phyloP scores from a whole-genome alignment of 2,888 invertebrate genomes.

The Drosophila peninsularis region DNA sequence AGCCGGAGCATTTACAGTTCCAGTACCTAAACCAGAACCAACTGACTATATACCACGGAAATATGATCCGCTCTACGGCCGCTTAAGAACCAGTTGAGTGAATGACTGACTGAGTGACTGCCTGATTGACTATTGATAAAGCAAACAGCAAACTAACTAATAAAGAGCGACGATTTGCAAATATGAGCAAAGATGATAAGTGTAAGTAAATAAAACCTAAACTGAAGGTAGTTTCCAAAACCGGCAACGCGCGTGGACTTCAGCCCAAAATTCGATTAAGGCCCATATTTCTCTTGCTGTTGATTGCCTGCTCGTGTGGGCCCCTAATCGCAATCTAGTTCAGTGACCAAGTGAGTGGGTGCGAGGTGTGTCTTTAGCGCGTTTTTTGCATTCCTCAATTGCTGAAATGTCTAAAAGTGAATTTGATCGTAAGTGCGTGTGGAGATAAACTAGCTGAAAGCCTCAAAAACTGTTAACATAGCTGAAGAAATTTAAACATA shows the following conservation, averaged over 20 bases:
- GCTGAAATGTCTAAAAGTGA: background rate
- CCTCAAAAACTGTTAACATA: too few relatives aligned
- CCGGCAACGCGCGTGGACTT: slow-evolving; percentile 44
- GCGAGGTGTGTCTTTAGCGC: background rate
- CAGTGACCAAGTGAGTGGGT: background rate
- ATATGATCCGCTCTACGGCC: slow-evolving; percentile 38
- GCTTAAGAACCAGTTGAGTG: background rate
- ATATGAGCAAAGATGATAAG: slow-evolving; percentile 83
- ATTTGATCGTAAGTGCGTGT: background rate
- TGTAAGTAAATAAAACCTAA: slow-evolving; percentile 68
- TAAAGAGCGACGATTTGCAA: slow-evolving; percentile 43
- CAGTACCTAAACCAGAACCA: slow-evolving; percentile 36
- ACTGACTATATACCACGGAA: slow-evolving; percentile 38
- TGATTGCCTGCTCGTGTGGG: background rate
- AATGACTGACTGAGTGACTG: slow-evolving; percentile 31
- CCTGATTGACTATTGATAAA: slow-evolving; percentile 26
- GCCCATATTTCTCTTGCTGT: background rate
- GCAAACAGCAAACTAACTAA: background rate
- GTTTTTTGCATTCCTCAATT: slow-evolving; percentile 15
- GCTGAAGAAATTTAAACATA: too few relatives aligned
- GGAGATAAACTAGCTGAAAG: too few relatives aligned
- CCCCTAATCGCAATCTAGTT: slow-evolving; percentile 23
- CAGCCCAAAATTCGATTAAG: slow-evolving; percentile 14
- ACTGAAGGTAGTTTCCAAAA: slow-evolving; percentile 9
- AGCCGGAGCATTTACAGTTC: slow-evolving; percentile 44